Percentiles rank a stretch among this genome's conserved stretches.
phyloP scores from a whole-genome alignment of 2,797 vertebrate genomes.

The Amphiprion clarkii region DNA sequence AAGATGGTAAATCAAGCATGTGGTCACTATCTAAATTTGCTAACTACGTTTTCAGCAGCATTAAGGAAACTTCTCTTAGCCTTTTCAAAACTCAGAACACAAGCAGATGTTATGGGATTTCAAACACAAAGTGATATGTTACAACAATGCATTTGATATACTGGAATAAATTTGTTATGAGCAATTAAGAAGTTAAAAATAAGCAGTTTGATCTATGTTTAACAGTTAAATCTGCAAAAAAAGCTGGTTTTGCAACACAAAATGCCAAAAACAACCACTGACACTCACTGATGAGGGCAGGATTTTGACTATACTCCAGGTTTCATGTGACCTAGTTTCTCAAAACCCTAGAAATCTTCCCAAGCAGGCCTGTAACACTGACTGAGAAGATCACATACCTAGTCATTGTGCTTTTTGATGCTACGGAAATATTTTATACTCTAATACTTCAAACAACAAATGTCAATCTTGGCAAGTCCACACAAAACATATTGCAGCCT shows the following conservation, averaged over 20 bases:
- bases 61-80: not conserved
- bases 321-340: not conserved
- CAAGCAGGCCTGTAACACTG: not conserved
- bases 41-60: too few relatives aligned
- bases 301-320: too few relatives aligned
- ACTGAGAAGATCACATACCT: not conserved
- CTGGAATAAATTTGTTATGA: not conserved
- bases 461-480: not conserved
- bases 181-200: not conserved
- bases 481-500: slow-evolving; percentile 17
- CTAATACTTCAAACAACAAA: too few relatives aligned
- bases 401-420: not conserved
- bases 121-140: too few relatives aligned
- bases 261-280: not conserved
- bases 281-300: not conserved
- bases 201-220: too few relatives aligned
- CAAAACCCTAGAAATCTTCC: not conserved
- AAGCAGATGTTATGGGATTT: not conserved
- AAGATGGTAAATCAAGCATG: too few relatives aligned
- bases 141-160: too few relatives aligned
- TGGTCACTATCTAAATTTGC: too few relatives aligned
- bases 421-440: not conserved
- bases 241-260: not conserved
- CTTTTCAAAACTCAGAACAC: not conserved
- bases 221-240: too few relatives aligned